A percentile compares a stretch with the other conserved stretches of the same genome.
phyloP scores from a whole-genome alignment of 2,113 vertebrate genomes.

The Maccullochella peelii region DNA sequence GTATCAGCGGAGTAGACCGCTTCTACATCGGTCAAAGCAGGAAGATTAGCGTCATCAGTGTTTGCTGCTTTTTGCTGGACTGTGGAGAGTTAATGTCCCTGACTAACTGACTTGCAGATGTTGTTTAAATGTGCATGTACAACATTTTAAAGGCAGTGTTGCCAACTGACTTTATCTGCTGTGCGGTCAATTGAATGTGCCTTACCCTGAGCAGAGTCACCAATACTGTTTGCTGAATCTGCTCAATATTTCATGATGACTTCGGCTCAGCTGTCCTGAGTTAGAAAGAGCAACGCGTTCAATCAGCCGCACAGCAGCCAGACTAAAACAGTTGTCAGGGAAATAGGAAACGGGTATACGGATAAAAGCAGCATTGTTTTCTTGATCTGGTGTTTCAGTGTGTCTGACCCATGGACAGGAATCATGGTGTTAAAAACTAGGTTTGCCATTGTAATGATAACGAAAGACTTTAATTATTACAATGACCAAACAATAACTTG shows the following conservation, averaged over 20 bases:
- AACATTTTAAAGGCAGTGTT: background rate
- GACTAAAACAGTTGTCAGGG: background rate
- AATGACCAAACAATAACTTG: background rate
- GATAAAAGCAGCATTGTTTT: background rate
- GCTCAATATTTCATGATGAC: background rate
- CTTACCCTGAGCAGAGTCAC: background rate
- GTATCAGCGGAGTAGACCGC: background rate
- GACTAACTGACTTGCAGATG: background rate
- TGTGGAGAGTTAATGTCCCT: background rate
- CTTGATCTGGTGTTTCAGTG: background rate
- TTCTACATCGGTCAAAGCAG: background rate
- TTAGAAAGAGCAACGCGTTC: background rate
- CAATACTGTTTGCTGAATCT: background rate
- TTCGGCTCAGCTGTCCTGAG: background rate
- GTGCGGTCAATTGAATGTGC: background rate
- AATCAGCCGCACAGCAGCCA: background rate
- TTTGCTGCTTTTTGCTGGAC: background rate
- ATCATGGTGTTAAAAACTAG: background rate
- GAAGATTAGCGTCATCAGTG: background rate
- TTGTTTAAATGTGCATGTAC: background rate
- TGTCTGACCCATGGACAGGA: background rate
- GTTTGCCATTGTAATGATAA: background rate
- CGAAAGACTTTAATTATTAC: background rate
- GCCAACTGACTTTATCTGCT: background rate
- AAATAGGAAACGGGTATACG: background rate